Evolutionary conservation across 2,888 invertebrate species (phyloP).

Genomic region (Timandra comae): DNA sequence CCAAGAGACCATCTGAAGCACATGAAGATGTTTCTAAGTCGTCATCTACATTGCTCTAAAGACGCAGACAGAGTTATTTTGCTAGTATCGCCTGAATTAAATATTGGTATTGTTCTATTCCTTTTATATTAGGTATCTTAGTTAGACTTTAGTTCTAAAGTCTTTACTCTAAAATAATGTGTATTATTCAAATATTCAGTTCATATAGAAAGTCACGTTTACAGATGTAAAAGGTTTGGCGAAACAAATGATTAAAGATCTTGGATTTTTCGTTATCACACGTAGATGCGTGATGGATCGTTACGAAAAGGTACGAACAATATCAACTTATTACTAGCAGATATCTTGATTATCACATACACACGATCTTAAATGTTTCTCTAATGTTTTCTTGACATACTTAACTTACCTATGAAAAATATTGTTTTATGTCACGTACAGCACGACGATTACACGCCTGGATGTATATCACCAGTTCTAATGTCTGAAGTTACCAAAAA

Average conservation of each 20-base stretch:
- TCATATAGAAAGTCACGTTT: conserved; percentile 7
- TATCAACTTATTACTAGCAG: too few species aligned
- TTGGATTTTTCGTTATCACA: conserved; percentile 58
- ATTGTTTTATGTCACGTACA: conserved; percentile 21
- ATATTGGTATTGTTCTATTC: conserved; percentile 49
- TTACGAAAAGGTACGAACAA: conserved; percentile 62
- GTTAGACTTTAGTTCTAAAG: too few species aligned
- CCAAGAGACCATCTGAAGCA: conserved; percentile 80
- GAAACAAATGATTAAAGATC: conserved; percentile 51
- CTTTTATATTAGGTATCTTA: too few species aligned
- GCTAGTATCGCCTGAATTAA: conserved; percentile 64
- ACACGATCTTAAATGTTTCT: too few species aligned
- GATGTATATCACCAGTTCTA: conserved; percentile 46
- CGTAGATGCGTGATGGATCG: conserved; percentile 60
- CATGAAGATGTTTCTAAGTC: conserved; percentile 74
- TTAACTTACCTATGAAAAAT: too few species aligned
- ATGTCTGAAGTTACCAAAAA: conserved; percentile 55
- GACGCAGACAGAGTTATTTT: conserved; percentile 74
- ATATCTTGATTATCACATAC: too few species aligned
- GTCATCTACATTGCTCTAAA: conserved; percentile 63
- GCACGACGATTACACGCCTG: conserved; percentile 55
- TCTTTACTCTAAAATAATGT: too few species aligned
- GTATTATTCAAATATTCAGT: too few species aligned
- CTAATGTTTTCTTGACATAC: too few species aligned
- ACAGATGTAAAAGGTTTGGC: conserved; percentile 46